Evolutionary conservation across 2,797 vertebrate genomes (phyloP), one percentile per base, ranked within the genome.

Genomic region (Aldrovandia affinis): DNA sequence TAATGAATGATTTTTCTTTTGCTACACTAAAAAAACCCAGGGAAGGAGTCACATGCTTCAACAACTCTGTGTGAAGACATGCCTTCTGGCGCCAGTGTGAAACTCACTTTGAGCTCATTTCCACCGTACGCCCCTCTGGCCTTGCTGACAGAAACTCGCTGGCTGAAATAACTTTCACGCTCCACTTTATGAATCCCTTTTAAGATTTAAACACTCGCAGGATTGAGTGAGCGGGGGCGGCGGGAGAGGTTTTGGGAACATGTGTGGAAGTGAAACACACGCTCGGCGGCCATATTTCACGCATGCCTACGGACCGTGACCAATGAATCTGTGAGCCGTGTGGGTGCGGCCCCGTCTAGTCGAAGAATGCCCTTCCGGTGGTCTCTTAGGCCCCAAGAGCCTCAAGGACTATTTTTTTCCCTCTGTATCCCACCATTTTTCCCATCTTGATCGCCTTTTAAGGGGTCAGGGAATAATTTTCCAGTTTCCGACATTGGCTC

Each of bases 21-120:
- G 22, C 42, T 77, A 0, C 42, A 10, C 42, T n/a, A n/a, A 18
- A n/a, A 77, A n/a, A 44, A 22, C 25, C 68, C 39, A 44, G 42
- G 42, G 25, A 77, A 44, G 42, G 20, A 1, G 42, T 44, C 10
- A 39, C 73, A 77, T 47, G 39, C 39, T 47, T 77, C 25, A 77
- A 77, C 25, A 77, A 47, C 42, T 77, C 73, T 47, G 8, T 44
- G 73, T 44, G 73, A 47, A 77, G 42, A 77, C 44, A 5, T 77
- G 15, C 36, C 33, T 73, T 42, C 68, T 36, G 22, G 33, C 47
- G 73, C 8, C 42, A 77, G 42, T 47, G 15, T 47, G 2, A 77
- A 77, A 47, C 47, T 77, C 42, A 22, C 25, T 77, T 25, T 77
- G 73, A 77, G 47, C 39, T 77, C 20, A 77, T 77, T 77, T 77